These are phyloP conservation scores for Neoarius graeffei DNA, from an alignment of 2,113 vertebrate species.

Conservation along the genomic window DNA sequence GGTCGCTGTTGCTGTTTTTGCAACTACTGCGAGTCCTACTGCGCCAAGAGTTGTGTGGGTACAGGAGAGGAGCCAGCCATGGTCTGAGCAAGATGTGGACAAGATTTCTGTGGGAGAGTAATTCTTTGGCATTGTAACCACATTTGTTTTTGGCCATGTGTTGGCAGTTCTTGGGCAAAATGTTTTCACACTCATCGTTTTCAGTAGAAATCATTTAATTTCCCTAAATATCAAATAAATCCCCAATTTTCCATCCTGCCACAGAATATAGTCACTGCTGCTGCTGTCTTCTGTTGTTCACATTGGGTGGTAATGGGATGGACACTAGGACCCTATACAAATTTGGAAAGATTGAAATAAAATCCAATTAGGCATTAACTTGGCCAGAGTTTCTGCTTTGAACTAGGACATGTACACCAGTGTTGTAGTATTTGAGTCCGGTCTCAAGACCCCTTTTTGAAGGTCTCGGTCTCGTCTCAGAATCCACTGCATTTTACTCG, in stretches of 20 bases:
- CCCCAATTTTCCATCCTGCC: neutral
- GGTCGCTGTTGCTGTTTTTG: neutral
- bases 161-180: neutral
- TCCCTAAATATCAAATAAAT: neutral
- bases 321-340: neutral
- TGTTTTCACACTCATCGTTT: neutral
- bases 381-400: neutral
- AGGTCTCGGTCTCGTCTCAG: too few species aligned
- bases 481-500: too few species aligned
- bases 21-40: neutral
- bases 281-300: neutral
- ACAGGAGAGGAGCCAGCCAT: neutral
- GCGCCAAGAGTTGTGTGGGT: neutral
- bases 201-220: neutral
- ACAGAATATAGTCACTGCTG: neutral
- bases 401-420: neutral
- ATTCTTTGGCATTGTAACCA: neutral
- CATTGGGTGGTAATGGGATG: neutral
- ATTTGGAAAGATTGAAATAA: neutral
- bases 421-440: neutral
- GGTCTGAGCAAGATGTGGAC: neutral
- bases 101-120: neutral
- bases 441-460: too few species aligned
- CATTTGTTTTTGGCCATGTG: neutral
- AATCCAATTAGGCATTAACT: neutral